Percentiles rank a stretch among this genome's conserved stretches.
These are phyloP conservation scores for Cyclargus thomasi DNA, from an alignment of 1,140 invertebrate genomes.

Conservation along the genomic window DNA sequence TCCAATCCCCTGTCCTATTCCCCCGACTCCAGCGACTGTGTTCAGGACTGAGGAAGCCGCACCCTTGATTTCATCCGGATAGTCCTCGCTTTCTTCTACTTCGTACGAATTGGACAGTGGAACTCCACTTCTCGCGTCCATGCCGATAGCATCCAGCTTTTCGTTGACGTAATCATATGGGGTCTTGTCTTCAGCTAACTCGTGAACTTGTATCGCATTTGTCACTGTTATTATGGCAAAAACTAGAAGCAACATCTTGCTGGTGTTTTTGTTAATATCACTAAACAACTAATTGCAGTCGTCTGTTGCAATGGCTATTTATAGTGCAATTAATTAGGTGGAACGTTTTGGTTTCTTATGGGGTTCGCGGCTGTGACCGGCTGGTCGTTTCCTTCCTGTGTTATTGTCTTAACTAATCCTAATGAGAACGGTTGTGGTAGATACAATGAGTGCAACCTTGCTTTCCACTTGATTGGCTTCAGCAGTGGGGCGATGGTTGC, in stretches of 20 bases:
- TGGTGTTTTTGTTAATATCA: conserved; percentile 50
- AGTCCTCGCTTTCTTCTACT: conserved; percentile 69
- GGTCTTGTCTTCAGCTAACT: conserved; percentile 58
- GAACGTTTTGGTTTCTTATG: conserved; percentile 61
- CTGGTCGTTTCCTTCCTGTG: conserved; percentile 68
- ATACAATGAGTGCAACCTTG: conserved; percentile 68
- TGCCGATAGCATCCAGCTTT: conserved; percentile 50
- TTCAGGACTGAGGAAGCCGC: conserved; percentile 64
- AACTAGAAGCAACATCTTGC: conserved; percentile 54
- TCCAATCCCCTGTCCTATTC: conserved; percentile 42
- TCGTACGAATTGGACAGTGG: conserved; percentile 65
- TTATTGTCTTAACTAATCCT: conserved; percentile 68
- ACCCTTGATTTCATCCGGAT: conserved; percentile 58
- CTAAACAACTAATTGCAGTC: conserved; percentile 62
- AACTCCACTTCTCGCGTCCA: conserved; percentile 46
- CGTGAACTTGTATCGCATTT: conserved; percentile 43
- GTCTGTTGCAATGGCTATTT: conserved; percentile 60
- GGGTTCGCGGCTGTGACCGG: conserved; percentile 52
- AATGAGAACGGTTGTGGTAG: conserved; percentile 63
- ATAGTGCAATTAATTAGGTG: conserved; percentile 65
- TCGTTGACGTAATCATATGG: conserved; percentile 65
- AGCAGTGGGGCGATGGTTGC: conserved; percentile 59
- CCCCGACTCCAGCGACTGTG: conserved; percentile 53
- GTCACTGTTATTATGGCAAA: conserved; percentile 42
- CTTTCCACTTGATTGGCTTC: conserved; percentile 67